Conservation (phyloP, 1,140 invertebrate species). For the Marisa cornuarietis region DNA sequence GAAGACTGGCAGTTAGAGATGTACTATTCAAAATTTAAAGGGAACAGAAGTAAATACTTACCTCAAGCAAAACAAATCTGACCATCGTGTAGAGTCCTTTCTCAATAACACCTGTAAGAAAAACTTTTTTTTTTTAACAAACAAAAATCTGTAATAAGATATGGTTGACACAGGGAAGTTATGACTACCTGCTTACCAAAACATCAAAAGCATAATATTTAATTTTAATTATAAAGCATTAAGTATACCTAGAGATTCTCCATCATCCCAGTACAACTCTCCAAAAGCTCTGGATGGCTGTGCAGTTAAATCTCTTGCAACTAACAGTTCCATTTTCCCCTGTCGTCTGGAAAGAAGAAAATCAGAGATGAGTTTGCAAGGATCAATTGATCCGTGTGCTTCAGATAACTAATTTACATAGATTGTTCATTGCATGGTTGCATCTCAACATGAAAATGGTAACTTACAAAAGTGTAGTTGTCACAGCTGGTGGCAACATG, state of each 20-base stretch:
- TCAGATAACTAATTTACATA: too few species aligned
- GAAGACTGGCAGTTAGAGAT: too few species aligned
- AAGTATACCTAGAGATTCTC: slow-evolving; percentile 48
- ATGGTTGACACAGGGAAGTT: background rate
- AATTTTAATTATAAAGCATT: background rate
- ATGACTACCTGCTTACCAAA: background rate
- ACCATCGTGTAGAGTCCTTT: background rate
- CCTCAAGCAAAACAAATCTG: slow-evolving; percentile 4
- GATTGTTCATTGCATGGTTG: background rate
- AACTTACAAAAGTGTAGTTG: slow-evolving; percentile 68
- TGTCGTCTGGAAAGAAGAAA: slow-evolving; percentile 44
- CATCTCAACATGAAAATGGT: background rate
- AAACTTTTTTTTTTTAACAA: background rate
- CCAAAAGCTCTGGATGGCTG: slow-evolving; percentile 45
- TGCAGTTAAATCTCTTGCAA: slow-evolving; percentile 52
- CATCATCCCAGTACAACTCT: slow-evolving; percentile 62
- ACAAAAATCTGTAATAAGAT: too few species aligned
- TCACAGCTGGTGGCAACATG: slow-evolving; percentile 72
- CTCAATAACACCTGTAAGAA: background rate
- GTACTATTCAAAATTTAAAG: too few species aligned
- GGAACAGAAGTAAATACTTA: background rate
- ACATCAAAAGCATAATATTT: background rate
- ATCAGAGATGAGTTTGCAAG: too few species aligned
- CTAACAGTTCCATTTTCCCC: slow-evolving; percentile 57
- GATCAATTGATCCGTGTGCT: too few species aligned